Base-by-base conservation (phyloP, 53 echinoderm and acorn worm genomes). In the Astropecten irregularis region DNA sequence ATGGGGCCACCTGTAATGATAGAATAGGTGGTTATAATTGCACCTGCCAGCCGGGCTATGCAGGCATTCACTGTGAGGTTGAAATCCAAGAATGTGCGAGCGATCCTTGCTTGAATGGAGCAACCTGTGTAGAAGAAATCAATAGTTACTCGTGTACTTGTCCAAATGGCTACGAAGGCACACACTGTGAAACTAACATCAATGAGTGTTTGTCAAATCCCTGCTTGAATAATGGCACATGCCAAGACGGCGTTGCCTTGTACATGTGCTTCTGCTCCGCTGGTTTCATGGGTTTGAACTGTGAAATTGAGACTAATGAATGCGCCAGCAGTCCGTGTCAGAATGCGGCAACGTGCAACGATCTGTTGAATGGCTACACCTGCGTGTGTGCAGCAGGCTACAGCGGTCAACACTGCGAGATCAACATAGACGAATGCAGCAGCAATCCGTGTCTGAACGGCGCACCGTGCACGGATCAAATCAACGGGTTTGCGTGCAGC, bases 11-110 rank as follows among this genome's bases (percentile, higher is more conserved):
- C 28, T 93, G 93, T 34, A 31, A 21, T 6, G 93, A 93, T 67
- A 51, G 29, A 60, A 60, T 90, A n/a, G 66, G 54, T 15, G 76
- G 88, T 8, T 93, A 84, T 59, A 66, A 42, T 25, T 93, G 93
- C 35, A 35, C 69, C 2, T 93, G 93, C 47, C 65, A 49, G 7
- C 47, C 55, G 13, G 90, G 88, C 8, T 93, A 71, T 57, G 27
- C 32, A 0, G 93, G 93, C 3, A 27, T 9, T 42, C 58, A 56
- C 5, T 93, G 93, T 50, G 84, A 85, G 39, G 46, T 72, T 1
- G 81, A 90, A 57, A 85, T 93, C n/a, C 35, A 84, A 13, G 88
- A 90, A 73, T 93, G 93, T 73, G 85, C 39, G 9, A 88, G 81
- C 48, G 44, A 66, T 68, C 90, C 90, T 1, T 93, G 93, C 30